Conservation (phyloP, 1,140 invertebrate genomes). For the Phocides pigmalion region DNA sequence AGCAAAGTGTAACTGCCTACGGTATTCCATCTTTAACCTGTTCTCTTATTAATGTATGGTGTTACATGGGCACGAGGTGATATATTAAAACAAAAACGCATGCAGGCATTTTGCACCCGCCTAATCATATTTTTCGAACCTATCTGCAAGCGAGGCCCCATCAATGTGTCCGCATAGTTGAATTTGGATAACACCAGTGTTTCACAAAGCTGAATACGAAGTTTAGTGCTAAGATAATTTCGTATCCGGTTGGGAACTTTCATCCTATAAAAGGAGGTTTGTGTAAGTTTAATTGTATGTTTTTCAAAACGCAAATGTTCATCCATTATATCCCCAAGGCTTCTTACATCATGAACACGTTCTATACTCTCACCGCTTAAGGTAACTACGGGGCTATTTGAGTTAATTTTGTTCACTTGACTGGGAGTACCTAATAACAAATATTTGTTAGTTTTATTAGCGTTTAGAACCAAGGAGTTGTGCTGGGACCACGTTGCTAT, state of each 20-base stretch:
- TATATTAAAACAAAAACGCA: too few relatives aligned
- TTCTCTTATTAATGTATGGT: too few relatives aligned
- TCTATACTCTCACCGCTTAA: background rate
- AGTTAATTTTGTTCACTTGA: background rate
- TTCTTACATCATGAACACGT: background rate
- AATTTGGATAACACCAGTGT: background rate
- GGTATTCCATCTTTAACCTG: background rate
- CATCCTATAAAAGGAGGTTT: background rate
- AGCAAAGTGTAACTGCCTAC: background rate
- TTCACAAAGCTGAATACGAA: background rate
- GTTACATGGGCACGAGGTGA: too few relatives aligned
- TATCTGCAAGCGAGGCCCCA: background rate
- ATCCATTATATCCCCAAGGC: too few relatives aligned
- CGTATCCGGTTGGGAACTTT: background rate
- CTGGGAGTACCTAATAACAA: background rate
- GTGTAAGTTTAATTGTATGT: background rate
- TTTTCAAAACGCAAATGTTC: background rate
- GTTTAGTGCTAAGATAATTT: background rate
- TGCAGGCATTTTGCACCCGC: too few relatives aligned
- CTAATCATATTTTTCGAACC: background rate
- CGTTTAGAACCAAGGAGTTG: conserved; percentile 2
- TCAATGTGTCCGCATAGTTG: background rate
- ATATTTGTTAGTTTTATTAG: conserved; percentile 15
- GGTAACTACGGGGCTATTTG: background rate
- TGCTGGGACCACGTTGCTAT: background rate